These are phyloP conservation scores for Hyposoter dolosus DNA, from an alignment of 2,888 invertebrate genomes.

Conservation along the genomic window DNA sequence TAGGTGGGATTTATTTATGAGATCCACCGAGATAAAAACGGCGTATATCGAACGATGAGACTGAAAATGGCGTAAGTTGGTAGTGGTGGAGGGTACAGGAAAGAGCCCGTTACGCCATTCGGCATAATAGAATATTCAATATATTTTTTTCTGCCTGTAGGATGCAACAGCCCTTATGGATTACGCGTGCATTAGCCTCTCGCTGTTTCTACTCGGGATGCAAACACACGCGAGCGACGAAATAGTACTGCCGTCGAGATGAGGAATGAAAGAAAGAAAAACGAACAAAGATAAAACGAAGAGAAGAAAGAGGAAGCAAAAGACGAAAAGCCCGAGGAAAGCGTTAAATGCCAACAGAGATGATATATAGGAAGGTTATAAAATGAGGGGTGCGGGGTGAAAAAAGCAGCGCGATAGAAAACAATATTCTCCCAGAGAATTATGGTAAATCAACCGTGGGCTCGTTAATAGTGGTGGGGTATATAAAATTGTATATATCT, in stretches of 20 bases:
- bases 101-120: background rate
- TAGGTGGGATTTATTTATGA: background rate
- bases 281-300: background rate
- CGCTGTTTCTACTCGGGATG: background rate
- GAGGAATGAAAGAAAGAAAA: constrained; percentile 23
- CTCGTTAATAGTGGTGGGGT: constrained; percentile 40
- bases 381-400: background rate
- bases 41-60: background rate
- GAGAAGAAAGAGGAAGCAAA: background rate
- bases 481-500: constrained; percentile 10
- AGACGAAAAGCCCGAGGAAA: constrained; percentile 3
- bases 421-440: constrained; percentile 57
- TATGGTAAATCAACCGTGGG: constrained; percentile 45
- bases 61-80: background rate
- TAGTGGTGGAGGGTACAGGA: background rate
- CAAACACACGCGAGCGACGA: background rate
- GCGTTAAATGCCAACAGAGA: constrained; percentile 34
- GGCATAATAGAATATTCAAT: background rate
- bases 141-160: background rate
- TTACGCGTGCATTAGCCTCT: constrained; percentile 30
- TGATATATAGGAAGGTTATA: constrained; percentile 25
- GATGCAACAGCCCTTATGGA: constrained; percentile 3
- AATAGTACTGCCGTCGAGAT: constrained; percentile 19
- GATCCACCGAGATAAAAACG: background rate
- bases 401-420: constrained; percentile 30